Percentiles rank a stretch among this genome's conserved stretches.
phyloP scores from a whole-genome alignment of 2,797 vertebrate genomes.

The Adrianichthys oophorus region DNA sequence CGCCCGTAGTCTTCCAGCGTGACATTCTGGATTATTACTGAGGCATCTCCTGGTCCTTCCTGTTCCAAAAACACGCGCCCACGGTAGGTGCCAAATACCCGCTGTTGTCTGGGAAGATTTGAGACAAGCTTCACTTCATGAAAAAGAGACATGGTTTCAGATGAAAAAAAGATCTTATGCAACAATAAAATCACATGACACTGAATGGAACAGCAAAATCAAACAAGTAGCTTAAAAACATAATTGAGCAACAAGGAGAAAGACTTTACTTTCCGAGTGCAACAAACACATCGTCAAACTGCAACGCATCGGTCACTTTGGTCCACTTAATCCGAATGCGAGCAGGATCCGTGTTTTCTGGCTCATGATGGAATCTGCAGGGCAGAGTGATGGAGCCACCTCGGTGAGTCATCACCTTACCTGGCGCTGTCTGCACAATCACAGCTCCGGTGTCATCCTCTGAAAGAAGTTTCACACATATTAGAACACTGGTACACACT shows the following conservation, averaged over 20 bases:
- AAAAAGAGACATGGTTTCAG: background rate
- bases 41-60: constrained; percentile 85
- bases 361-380: constrained; percentile 91
- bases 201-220: too few relatives aligned
- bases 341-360: constrained; percentile 77
- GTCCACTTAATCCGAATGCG: constrained; percentile 96
- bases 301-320: constrained; percentile 87
- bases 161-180: background rate
- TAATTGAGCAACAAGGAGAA: background rate
- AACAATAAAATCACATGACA: background rate
- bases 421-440: constrained; percentile 93
- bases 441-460: constrained; percentile 91
- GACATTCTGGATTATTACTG: constrained; percentile 90
- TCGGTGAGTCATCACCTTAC: constrained; percentile 91
- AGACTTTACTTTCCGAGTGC: constrained; percentile 79
- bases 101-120: constrained; percentile 70
- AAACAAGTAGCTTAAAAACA: background rate
- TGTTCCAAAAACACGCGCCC: constrained; percentile 86
- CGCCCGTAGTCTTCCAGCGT: constrained; percentile 94
- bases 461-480: constrained; percentile 40
- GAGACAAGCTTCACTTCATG: too few relatives aligned
- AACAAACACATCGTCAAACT: constrained; percentile 90
- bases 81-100: constrained; percentile 84
- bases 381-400: constrained; percentile 94
- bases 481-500: too few relatives aligned